These are phyloP conservation scores for Temnothorax unifasciatus DNA, from an alignment of 2,888 invertebrate species.

Conservation along the genomic window DNA sequence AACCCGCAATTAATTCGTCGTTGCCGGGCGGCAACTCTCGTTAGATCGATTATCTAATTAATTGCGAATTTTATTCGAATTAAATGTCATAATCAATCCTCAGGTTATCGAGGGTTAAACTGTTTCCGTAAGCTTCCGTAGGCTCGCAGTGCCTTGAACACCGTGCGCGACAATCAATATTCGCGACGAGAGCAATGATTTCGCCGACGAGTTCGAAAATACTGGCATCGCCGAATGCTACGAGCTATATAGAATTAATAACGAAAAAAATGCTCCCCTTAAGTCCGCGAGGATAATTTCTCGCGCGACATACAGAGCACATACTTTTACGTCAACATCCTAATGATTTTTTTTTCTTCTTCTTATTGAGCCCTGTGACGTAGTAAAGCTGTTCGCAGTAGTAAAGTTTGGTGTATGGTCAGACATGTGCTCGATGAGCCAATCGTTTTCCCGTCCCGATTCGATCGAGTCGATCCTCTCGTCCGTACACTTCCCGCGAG, in stretches of 20 bases:
- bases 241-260: conserved; percentile 31
- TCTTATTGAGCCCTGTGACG: conserved; percentile 36
- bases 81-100: conserved; percentile 27
- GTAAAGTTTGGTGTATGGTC: conserved; percentile 52
- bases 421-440: conserved; percentile 56
- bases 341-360: background rate
- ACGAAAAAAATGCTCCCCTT: conserved; percentile 16
- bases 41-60: conserved; percentile 20
- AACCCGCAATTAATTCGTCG: background rate
- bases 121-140: conserved; percentile 14
- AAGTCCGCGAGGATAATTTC: conserved; percentile 4
- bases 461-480: conserved; percentile 31
- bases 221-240: conserved; percentile 22
- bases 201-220: background rate
- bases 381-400: conserved; percentile 37
- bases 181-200: background rate
- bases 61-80: background rate
- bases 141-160: background rate
- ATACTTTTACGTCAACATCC: conserved; percentile 4
- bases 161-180: background rate
- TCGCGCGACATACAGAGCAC: background rate
- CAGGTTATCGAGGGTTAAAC: background rate
- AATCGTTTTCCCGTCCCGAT: conserved; percentile 18
- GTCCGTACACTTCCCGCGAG: conserved; percentile 28
- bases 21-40: background rate